Evolutionary conservation across 2,888 invertebrate genomes (phyloP), one percentile per base, ranked within the genome.

Genomic region (Celastrina argiolus): DNA sequence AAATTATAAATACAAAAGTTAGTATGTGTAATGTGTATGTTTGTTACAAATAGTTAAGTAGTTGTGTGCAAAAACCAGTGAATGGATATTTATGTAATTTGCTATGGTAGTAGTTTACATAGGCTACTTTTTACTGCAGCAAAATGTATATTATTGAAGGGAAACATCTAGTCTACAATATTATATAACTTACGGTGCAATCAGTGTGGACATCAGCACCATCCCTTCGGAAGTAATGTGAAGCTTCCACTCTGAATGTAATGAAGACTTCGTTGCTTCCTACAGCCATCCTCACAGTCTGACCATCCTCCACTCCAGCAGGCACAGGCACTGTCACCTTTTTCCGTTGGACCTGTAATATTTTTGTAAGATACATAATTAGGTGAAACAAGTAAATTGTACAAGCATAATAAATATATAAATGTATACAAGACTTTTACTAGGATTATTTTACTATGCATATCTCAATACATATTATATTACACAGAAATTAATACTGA

Each of bases 161-260:
- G 5, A 31, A 31, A 31, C n/a, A n/a, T n/a, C n/a, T n/a, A n/a
- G n/a, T 31, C n/a, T 41, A 41, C 0, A 12, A 14, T 14, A 26
- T 31, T 14, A 26, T 31, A 64, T 31, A 56, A 82, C 88, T 80
- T 71, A 92, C 92, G 67, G 76, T 76, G 70, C 97, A 97, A 76
- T 99, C 97, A n/a, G 98, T 97, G 81, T 99, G 98, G 0, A 99
- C 95, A 82, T 99, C 99, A 4, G 98, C 93, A 0, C 99, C 99
- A 71, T 99, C 99, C 63, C 99, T 92, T 68, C 93, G 93, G 88
- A 99, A 99, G 81, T 97, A 97, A 71, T 93, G 94, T 18, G 98
- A 98, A 72, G 94, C 95, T 68, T 96, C 96, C 51, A 99, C 98
- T 76, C 95, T 95, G 89, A 98, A 98, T 56, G 98, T 98, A 72